phyloP scores from a whole-genome alignment of 2,113 vertebrate genomes.

The Ariopsis seemanni region DNA sequence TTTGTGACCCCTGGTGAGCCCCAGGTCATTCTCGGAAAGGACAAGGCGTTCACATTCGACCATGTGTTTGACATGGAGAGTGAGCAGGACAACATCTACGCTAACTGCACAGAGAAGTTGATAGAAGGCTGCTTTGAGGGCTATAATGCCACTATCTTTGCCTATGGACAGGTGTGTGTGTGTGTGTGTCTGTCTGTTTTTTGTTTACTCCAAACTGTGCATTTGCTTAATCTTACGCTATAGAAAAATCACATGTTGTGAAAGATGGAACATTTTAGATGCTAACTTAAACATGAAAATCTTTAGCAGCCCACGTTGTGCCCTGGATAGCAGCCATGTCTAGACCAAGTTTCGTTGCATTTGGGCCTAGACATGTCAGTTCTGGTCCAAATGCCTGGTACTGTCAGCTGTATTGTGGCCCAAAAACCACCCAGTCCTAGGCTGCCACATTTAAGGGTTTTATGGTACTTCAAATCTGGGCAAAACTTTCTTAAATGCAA shows the following conservation, averaged over 20 bases:
- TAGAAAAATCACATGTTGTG: not conserved
- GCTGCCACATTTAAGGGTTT: not conserved
- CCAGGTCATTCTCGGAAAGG: constrained; percentile 94
- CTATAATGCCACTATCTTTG: constrained; percentile 96
- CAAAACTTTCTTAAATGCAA: not conserved
- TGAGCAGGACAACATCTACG: constrained; percentile 85
- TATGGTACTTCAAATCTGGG: not conserved
- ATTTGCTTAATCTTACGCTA: not conserved
- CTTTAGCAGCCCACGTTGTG: not conserved
- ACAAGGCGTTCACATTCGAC: constrained; percentile 97
- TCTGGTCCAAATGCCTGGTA: not conserved
- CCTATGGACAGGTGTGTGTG: constrained; percentile 89
- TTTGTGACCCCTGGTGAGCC: constrained; percentile 92
- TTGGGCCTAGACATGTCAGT: not conserved
- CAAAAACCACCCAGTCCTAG: not conserved
- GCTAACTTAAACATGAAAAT: not conserved
- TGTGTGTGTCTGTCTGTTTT: constrained; percentile 71
- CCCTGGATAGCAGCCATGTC: not conserved
- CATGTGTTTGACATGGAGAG: constrained; percentile 93
- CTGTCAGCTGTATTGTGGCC: not conserved
- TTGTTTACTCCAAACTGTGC: not conserved
- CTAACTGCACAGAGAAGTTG: constrained; percentile 88
- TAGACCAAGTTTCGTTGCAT: not conserved
- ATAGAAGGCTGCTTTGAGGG: constrained; percentile 97
- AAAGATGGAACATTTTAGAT: not conserved